Conservation (phyloP, 1,140 invertebrate species). For the Drosophila bocki region DNA sequence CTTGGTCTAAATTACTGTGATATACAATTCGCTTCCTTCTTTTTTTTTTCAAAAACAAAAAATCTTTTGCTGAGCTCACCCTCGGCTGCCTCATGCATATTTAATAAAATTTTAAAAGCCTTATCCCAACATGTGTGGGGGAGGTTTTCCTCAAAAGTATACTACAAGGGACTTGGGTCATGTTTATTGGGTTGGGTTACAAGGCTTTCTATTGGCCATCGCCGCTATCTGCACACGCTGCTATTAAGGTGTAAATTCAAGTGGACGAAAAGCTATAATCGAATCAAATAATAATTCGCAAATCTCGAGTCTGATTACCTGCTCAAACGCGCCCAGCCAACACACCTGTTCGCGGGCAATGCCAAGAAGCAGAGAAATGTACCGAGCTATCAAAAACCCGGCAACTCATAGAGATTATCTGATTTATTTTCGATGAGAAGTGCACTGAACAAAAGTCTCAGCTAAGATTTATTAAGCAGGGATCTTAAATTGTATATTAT, state of each 20-base stretch:
- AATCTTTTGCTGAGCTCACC: not conserved
- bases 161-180: not conserved
- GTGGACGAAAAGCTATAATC: conserved; percentile 42
- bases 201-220: conserved; percentile 30
- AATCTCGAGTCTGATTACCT: conserved; percentile 48
- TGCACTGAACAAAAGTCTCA: conserved; percentile 21
- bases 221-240: conserved; percentile 35
- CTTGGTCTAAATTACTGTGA: conserved; percentile 64
- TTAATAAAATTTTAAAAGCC: conserved; percentile 52
- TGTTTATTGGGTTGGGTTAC: conserved; percentile 13
- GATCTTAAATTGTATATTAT: not conserved
- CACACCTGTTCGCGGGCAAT: conserved; percentile 59
- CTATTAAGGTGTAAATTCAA: conserved; percentile 30
- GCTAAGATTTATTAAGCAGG: not conserved
- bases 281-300: conserved; percentile 55
- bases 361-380: conserved; percentile 64
- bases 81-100: conserved; percentile 17
- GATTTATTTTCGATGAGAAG: conserved; percentile 21
- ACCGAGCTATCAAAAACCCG: conserved; percentile 52
- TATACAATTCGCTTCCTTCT: conserved; percentile 18
- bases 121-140: conserved; percentile 9
- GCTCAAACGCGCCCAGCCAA: conserved; percentile 4
- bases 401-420: conserved; percentile 17
- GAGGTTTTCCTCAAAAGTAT: conserved; percentile 16
- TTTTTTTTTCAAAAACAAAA: conserved; percentile 12